Percentiles rank a stretch among this genome's conserved stretches.
Evolutionary conservation across 2,797 vertebrate species (phyloP).

Genomic region (Artibeus lituratus): DNA sequence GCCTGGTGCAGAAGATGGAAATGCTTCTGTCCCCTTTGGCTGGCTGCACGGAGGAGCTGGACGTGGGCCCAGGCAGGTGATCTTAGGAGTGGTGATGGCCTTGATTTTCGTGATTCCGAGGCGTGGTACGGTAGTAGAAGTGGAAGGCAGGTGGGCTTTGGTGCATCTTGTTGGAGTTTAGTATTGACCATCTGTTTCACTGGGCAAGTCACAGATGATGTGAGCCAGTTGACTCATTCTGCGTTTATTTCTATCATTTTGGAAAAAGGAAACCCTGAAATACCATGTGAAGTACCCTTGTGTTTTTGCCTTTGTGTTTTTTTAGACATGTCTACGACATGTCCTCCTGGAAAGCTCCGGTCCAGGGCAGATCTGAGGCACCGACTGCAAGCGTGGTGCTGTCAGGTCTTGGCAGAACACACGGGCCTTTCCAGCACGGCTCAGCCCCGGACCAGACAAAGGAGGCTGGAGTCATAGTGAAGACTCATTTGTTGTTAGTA

Average conservation of each 20-base stretch:
- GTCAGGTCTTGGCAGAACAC: constrained; percentile 33
- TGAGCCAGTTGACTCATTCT: background rate
- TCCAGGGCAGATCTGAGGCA: constrained; percentile 9
- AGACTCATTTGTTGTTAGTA: constrained; percentile 73
- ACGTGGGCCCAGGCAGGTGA: background rate
- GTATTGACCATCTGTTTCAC: background rate
- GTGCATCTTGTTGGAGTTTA: background rate
- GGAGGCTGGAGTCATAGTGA: constrained; percentile 46
- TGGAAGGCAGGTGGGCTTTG: background rate
- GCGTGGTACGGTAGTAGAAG: too few relatives aligned
- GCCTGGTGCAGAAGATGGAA: background rate
- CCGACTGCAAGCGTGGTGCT: background rate
- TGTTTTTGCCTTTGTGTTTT: background rate
- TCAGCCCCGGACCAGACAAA: constrained; percentile 50
- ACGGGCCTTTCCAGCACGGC: background rate
- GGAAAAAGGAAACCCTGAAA: background rate
- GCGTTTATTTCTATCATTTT: background rate
- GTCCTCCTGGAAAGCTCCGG: constrained; percentile 41
- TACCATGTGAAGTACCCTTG: background rate
- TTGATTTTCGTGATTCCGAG: background rate
- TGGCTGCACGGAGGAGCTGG: background rate
- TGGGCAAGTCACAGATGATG: background rate
- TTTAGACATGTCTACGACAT: constrained; percentile 57
- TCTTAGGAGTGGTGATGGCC: background rate
- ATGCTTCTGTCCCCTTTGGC: background rate